A percentile compares a stretch with the other conserved stretches of the same genome.
phyloP scores from a whole-genome alignment of 2,888 invertebrate species.

The Epinotia brunnichana region DNA sequence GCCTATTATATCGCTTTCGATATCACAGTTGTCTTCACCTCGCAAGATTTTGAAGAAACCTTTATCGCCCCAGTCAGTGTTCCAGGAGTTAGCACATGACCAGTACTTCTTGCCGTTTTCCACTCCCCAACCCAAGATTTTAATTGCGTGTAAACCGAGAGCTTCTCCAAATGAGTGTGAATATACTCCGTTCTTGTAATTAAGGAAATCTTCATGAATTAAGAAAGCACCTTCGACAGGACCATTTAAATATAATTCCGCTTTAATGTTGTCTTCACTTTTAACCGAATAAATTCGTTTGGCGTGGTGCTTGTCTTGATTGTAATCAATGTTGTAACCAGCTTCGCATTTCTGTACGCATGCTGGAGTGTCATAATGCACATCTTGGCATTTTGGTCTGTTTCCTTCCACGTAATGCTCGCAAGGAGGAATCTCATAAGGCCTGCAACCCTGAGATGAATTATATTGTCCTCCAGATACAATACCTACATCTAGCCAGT shows the following conservation, averaged over 20 bases:
- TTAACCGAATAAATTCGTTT: constrained; percentile 85
- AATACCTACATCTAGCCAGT: constrained; percentile 92
- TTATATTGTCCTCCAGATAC: constrained; percentile 94
- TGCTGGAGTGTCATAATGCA: constrained; percentile 88
- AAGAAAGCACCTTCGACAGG: constrained; percentile 95
- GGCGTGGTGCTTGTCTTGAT: constrained; percentile 90
- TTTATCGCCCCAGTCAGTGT: constrained; percentile 94
- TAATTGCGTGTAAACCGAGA: constrained; percentile 93
- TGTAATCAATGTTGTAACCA: constrained; percentile 87
- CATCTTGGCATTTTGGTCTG: constrained; percentile 86
- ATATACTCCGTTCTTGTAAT: constrained; percentile 90
- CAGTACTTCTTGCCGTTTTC: constrained; percentile 91
- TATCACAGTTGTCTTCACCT: constrained; percentile 90
- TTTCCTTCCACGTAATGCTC: constrained; percentile 95
- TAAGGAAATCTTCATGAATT: constrained; percentile 92
- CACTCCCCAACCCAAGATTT: constrained; percentile 94
- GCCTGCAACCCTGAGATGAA: constrained; percentile 91
- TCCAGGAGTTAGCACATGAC: constrained; percentile 97
- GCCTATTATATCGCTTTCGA: constrained; percentile 87
- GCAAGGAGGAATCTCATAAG: constrained; percentile 93
- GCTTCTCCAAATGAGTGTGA: constrained; percentile 87
- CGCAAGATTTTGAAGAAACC: constrained; percentile 94
- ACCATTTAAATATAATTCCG: constrained; percentile 92
- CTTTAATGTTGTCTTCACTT: constrained; percentile 87
- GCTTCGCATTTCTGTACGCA: constrained; percentile 88